A percentile compares a stretch with the other conserved stretches of the same genome.
These are phyloP conservation scores for Watsonalla binaria DNA, from an alignment of 2,888 invertebrate species.

Conservation along the genomic window DNA sequence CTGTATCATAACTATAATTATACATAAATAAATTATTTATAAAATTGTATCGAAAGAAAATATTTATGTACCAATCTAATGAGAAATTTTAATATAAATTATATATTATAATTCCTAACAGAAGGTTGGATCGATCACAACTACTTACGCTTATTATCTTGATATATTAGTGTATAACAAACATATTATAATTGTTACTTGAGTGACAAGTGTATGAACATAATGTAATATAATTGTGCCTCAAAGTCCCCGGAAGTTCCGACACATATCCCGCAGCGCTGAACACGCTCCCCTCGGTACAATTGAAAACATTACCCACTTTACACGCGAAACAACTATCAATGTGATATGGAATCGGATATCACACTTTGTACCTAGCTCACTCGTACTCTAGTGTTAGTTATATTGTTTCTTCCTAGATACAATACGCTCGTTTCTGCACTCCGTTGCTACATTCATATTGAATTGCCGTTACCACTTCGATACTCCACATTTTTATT, in stretches of 20 bases:
- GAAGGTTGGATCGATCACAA: conserved; percentile 50
- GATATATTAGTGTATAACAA: conserved; percentile 59
- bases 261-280: conserved; percentile 6
- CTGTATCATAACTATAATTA: conserved; percentile 10
- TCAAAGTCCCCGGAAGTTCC: conserved; percentile 45
- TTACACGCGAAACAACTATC: conserved; percentile 22
- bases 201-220: conserved; percentile 55
- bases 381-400: conserved; percentile 39
- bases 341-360: conserved; percentile 56
- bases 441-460: conserved; percentile 45
- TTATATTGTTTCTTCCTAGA: conserved; percentile 57
- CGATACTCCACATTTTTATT: too few relatives aligned
- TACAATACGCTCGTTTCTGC: conserved; percentile 34
- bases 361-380: conserved; percentile 44
- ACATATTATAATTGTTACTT: conserved; percentile 61
- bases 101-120: conserved; percentile 39
- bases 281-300: conserved; percentile 15
- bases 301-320: conserved; percentile 11
- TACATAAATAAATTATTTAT: conserved; percentile 36
- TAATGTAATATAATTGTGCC: conserved; percentile 63
- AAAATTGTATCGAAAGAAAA: conserved; percentile 34
- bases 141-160: conserved; percentile 76
- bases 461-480: conserved; percentile 15
- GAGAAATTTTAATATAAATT: conserved; percentile 10
- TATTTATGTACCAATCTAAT: conserved; percentile 10